Evolutionary conservation across 2,797 vertebrate genomes (phyloP).

Genomic region (Manis pentadactyla): DNA sequence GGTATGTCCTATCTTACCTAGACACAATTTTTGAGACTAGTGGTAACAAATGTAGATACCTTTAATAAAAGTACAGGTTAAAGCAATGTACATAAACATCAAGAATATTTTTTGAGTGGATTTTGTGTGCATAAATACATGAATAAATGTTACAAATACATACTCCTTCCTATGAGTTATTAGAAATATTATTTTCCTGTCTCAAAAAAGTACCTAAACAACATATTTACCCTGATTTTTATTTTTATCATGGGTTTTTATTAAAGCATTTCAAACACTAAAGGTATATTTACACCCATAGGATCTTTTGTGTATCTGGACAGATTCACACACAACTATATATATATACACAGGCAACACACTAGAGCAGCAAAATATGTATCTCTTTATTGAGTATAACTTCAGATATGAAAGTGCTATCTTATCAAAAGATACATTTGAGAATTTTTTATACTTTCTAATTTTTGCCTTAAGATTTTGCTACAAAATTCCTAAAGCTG

Average conservation of each 20-base stretch:
- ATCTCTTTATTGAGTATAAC: not conserved
- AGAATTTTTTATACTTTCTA: conserved; percentile 33
- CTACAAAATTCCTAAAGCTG: not conserved
- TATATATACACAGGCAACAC: not conserved
- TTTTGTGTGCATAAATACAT: not conserved
- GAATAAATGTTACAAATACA: not conserved
- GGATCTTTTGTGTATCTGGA: not conserved
- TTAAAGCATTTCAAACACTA: conserved; percentile 21
- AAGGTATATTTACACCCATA: not conserved
- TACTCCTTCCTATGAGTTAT: not conserved
- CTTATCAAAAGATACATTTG: not conserved
- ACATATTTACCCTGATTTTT: conserved; percentile 4
- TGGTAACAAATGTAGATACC: not conserved
- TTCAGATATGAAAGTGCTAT: not conserved
- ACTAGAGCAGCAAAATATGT: not conserved
- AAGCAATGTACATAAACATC: not conserved
- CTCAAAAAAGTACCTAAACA: not conserved
- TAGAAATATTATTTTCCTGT: not conserved
- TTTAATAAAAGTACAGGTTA: conserved; percentile 35
- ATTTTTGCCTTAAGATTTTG: conserved; percentile 33
- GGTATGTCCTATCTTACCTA: not conserved
- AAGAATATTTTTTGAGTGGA: not conserved
- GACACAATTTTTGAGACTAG: not conserved
- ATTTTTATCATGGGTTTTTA: not conserved
- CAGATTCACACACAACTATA: not conserved